A percentile compares a stretch with the other conserved stretches of the same genome.
Evolutionary conservation across 53 echinoderm and acorn worm genomes (phyloP).

Genomic region (Holothuria scabra): DNA sequence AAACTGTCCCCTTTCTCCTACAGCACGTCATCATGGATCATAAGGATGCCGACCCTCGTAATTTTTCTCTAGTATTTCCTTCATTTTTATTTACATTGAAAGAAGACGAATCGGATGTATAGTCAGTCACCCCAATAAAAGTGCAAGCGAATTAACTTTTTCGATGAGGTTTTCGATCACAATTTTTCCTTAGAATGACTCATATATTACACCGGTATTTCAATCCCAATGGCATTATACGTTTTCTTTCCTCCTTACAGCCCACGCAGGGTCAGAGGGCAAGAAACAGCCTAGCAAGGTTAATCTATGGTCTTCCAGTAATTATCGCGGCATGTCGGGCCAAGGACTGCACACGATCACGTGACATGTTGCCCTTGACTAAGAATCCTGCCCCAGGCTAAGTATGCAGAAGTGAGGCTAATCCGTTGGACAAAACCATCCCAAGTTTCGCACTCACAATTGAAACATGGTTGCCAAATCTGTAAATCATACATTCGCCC

Average conservation of each 20-base stretch:
- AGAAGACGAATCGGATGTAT: background rate
- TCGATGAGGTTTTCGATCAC: background rate
- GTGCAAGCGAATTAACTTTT: slow-evolving; percentile 30
- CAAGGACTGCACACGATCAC: background rate
- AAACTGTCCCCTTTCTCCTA: too few species aligned
- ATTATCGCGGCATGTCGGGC: slow-evolving; percentile 31
- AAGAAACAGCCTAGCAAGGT: background rate
- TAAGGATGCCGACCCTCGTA: too few species aligned
- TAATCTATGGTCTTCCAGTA: slow-evolving; percentile 27
- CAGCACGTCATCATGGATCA: too few species aligned
- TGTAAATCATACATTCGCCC: too few species aligned
- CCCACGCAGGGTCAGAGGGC: slow-evolving; percentile 15
- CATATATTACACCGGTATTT: slow-evolving; percentile 5
- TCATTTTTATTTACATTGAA: too few species aligned
- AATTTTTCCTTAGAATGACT: slow-evolving; percentile 20
- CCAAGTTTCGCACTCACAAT: too few species aligned
- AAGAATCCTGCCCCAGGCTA: too few species aligned
- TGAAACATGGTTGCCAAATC: too few species aligned
- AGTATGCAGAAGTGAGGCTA: too few species aligned
- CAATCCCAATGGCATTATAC: slow-evolving; percentile 24
- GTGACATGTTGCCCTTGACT: too few species aligned
- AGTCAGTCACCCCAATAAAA: slow-evolving; percentile 15
- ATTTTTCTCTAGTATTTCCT: too few species aligned
- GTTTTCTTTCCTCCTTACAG: background rate
- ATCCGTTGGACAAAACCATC: too few species aligned